Evolutionary conservation across 2,888 invertebrate species (phyloP).

Genomic region (Orthonevra nobilis): DNA sequence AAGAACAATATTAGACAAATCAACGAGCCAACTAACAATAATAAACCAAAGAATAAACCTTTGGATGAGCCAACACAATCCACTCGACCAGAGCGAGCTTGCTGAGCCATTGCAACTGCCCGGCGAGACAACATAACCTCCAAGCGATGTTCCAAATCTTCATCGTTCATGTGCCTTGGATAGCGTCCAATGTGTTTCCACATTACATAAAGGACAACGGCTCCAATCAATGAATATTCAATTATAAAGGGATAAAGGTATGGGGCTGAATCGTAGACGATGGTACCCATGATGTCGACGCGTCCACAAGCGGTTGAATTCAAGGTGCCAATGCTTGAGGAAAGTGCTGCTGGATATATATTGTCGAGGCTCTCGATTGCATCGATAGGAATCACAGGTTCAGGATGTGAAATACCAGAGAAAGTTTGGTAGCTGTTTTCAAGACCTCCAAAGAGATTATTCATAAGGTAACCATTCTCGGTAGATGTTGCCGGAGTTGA

Average conservation of each 20-base stretch:
- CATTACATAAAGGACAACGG: constrained; percentile 97
- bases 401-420: constrained; percentile 78
- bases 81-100: constrained; percentile 90
- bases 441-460: constrained; percentile 78
- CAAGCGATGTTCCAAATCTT: constrained; percentile 92
- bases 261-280: constrained; percentile 95
- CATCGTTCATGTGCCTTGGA: constrained; percentile 88
- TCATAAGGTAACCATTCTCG: constrained; percentile 77
- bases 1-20: constrained; percentile 97
- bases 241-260: constrained; percentile 97
- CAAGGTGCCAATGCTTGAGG: constrained; percentile 79
- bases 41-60: constrained; percentile 94
- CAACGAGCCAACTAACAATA: constrained; percentile 92
- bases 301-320: constrained; percentile 87
- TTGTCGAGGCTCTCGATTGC: constrained; percentile 83
- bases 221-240: constrained; percentile 96
- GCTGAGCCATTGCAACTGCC: constrained; percentile 92
- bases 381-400: constrained; percentile 76
- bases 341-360: constrained; percentile 83
- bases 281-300: constrained; percentile 94
- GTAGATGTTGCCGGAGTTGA: constrained; percentile 75
- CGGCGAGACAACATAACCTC: constrained; percentile 93
- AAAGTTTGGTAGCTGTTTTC: constrained; percentile 79
- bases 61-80: constrained; percentile 97
- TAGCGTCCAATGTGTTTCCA: constrained; percentile 96